Evolutionary conservation across 2,113 vertebrate genomes (phyloP), one percentile per base, ranked within the genome.

Genomic region (Alouatta palliata): DNA sequence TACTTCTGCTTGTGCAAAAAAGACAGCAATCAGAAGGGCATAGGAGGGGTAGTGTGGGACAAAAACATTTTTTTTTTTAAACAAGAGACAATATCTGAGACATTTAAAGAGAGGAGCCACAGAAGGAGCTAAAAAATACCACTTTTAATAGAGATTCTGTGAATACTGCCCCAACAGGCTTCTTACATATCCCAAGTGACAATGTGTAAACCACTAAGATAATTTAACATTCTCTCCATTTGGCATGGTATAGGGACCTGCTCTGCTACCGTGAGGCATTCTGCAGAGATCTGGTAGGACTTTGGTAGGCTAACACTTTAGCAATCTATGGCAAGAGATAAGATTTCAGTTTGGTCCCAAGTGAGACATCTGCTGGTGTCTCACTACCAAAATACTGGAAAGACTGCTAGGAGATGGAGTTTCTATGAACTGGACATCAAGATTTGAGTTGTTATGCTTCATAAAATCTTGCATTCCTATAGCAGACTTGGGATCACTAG

Each of bases 331-430:
- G 27, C 0, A 10, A 35, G 47, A 30, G 52, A 12, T 3, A 2
- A n/a, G n/a, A 77, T 23, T 17, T 20, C 54, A 87, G 23, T 84
- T 47, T 84, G 9, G 0, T n/a, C 30, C 6, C 21, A 27, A 30
- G 4, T 8, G 3, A 76, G 12, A 32, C 12, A 19, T n/a, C 40
- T 75, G 5, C 3, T 40, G 40, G 54, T 25, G 2, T 82, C 47
- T 90, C 61, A 13, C 47, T 49, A 49, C 40, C 52, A 52, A 49
- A 37, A 54, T 25, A n/a, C 54, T 3, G 1, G 56, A 58, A 76
- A 45, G 37, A 61, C 0, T 5, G 43, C 64, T 61, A 5, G 37
- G 7, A 79, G 25, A 37, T 0, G 3, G 11, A n/a, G 11, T 45
- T 45, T 21, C 86, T 27, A 58, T 11, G 56, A 43, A 32, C 23